Evolutionary conservation across 2,888 invertebrate genomes (phyloP), one percentile per base, ranked within the genome.

Genomic region (Sinelater perroti): DNA sequence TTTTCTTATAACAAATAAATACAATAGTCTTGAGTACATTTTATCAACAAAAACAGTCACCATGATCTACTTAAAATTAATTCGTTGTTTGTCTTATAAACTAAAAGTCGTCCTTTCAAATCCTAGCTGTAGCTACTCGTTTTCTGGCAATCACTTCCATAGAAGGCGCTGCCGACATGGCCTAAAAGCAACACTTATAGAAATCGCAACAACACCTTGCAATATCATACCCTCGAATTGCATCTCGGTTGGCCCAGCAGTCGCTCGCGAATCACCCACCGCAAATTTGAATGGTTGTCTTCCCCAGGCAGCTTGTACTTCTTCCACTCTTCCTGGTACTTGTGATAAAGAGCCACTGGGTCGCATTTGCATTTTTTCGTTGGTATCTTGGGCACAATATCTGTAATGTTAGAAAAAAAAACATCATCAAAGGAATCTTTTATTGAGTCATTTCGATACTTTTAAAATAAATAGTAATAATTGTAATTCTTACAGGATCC

Each of bases 271-370:
- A n/a, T n/a, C n/a, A n/a, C n/a, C n/a, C n/a, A n/a, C n/a, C n/a
- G n/a, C n/a, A n/a, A n/a, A n/a, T n/a, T n/a, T n/a, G n/a, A n/a
- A n/a, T n/a, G n/a, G n/a, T n/a, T n/a, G n/a, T n/a, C n/a, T n/a
- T n/a, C n/a, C 5, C 91, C 91, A 0, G 91, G 91, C 18, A 91
- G 83, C 68, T 88, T 88, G 61, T 88, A 85, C 69, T 86, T 85
- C 14, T 85, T 84, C 92, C 92, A 92, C 67, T 87, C 80, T 21
- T 83, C 80, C 66, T 87, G 86, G 71, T 92, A 92, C 67, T 88
- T 85, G 64, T 91, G 90, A 70, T 91, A 92, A 11, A 91, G 77
- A 11, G 86, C 81, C 0, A 92, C 91, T 11, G 92, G 91, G 73
- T 91, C 91, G 73, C 82, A 82, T 74, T 84, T 85, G 18, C 7